Evolutionary conservation across 23 tunicate species (phyloP).

Genomic region (Ciona savignyi): DNA sequence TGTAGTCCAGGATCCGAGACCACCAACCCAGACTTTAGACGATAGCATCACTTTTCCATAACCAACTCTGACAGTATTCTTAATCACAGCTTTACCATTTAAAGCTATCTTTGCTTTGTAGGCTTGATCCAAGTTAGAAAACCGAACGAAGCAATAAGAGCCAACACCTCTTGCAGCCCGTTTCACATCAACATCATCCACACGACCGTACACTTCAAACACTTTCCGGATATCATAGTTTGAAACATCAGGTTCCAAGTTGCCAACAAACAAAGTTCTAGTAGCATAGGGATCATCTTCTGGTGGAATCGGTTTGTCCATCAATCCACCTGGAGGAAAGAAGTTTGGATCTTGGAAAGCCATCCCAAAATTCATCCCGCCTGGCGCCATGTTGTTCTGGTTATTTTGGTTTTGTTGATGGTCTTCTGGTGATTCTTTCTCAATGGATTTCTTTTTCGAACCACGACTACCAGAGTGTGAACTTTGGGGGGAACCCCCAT

Average conservation of each 20-base stretch:
- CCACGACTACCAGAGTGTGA: neutral
- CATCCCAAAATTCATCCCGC: neutral
- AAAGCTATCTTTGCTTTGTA: slow-evolving; percentile 86
- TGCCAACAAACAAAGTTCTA: slow-evolving; percentile 87
- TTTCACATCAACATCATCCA: slow-evolving; percentile 84
- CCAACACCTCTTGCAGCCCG: slow-evolving; percentile 53
- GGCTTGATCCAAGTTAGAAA: slow-evolving; percentile 85
- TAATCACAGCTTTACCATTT: slow-evolving; percentile 73
- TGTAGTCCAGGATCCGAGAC: slow-evolving; percentile 84
- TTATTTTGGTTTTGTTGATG: neutral
- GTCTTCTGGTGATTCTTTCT: neutral
- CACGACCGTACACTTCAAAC: slow-evolving; percentile 56
- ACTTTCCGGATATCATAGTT: slow-evolving; percentile 37
- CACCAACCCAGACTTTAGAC: slow-evolving; percentile 95
- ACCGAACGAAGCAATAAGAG: slow-evolving; percentile 65
- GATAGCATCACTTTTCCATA: slow-evolving; percentile 86
- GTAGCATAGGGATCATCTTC: slow-evolving; percentile 98
- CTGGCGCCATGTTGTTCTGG: neutral
- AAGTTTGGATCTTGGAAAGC: slow-evolving; percentile 8
- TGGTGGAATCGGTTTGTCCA: slow-evolving; percentile 82
- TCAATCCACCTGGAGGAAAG: slow-evolving; percentile 22
- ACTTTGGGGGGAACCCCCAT: neutral
- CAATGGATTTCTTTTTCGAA: neutral
- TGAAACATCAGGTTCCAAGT: slow-evolving; percentile 65
- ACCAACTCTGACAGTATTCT: slow-evolving; percentile 76